phyloP scores from a whole-genome alignment of 2,888 invertebrate species.

The Meghimatium bilineatum region DNA sequence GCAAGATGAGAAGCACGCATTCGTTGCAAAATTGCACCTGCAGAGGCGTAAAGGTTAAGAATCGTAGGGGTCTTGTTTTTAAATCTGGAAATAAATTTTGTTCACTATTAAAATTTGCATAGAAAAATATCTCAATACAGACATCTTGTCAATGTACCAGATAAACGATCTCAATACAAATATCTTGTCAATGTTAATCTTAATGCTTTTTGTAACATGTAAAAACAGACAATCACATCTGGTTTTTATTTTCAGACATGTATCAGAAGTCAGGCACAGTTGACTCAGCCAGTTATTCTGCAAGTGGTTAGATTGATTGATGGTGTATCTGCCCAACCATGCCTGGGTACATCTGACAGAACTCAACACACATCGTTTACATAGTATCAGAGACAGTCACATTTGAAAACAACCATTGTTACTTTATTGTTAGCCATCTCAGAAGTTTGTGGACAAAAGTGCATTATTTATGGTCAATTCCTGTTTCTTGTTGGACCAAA shows the following conservation, averaged over 20 bases:
- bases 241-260: slow-evolving; percentile 17
- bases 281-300: slow-evolving; percentile 38
- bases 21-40: too few relatives aligned
- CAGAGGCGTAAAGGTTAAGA: too few relatives aligned
- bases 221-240: not conserved
- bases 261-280: slow-evolving; percentile 32
- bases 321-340: not conserved
- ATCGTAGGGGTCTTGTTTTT: too few relatives aligned
- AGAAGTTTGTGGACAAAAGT: not conserved
- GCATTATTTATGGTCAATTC: not conserved
- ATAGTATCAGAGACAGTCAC: not conserved
- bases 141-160: too few relatives aligned
- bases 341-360: not conserved
- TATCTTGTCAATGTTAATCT: not conserved
- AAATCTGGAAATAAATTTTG: too few relatives aligned
- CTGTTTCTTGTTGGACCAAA: too few relatives aligned
- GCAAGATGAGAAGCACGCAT: too few relatives aligned
- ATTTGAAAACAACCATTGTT: not conserved
- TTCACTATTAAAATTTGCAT: too few relatives aligned
- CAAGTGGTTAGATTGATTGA: slow-evolving; percentile 33
- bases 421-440: not conserved
- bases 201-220: not conserved
- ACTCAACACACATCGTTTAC: not conserved
- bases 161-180: too few relatives aligned
- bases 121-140: too few relatives aligned